phyloP scores from a whole-genome alignment of 2,888 invertebrate species.

The Plagodis pulveraria region DNA sequence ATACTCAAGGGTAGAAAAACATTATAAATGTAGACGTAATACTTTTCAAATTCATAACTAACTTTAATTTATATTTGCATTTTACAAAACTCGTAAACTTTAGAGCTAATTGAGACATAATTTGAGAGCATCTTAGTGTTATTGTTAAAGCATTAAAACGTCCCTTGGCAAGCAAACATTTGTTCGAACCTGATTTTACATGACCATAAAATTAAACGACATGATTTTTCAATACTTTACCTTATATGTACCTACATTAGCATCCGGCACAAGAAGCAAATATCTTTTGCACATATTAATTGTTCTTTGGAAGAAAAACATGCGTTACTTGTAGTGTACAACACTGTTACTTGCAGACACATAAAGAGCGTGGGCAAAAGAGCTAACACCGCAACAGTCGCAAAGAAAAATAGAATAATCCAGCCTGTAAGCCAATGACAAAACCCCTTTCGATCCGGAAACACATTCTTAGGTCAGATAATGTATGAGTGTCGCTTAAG shows the following conservation, averaged over 20 bases:
- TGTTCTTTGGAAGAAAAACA: slow-evolving; percentile 1
- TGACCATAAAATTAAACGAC: slow-evolving; percentile 43
- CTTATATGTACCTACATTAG: not conserved
- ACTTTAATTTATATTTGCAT: not conserved
- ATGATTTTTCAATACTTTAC: slow-evolving; percentile 35
- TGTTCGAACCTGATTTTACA: slow-evolving; percentile 52
- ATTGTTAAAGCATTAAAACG: slow-evolving; percentile 52
- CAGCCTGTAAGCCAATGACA: slow-evolving; percentile 60
- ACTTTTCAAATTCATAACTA: too few relatives aligned
- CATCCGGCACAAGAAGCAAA: not conserved
- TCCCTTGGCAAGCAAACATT: slow-evolving; percentile 62
- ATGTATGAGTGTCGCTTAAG: slow-evolving; percentile 80
- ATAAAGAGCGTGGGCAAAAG: slow-evolving; percentile 12
- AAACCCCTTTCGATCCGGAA: slow-evolving; percentile 76
- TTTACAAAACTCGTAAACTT: slow-evolving; percentile 14
- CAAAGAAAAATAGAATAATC: slow-evolving; percentile 59
- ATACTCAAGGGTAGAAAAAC: not conserved
- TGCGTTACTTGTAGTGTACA: too few relatives aligned
- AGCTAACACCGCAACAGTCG: slow-evolving; percentile 45
- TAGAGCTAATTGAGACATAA: slow-evolving; percentile 50
- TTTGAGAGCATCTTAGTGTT: slow-evolving; percentile 55
- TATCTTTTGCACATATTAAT: not conserved
- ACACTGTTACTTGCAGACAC: slow-evolving; percentile 1
- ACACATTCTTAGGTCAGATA: slow-evolving; percentile 76
- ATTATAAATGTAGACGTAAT: not conserved